These are phyloP conservation scores for Rhimphoctona megacephalus DNA, from an alignment of 2,888 invertebrate genomes.

Conservation along the genomic window DNA sequence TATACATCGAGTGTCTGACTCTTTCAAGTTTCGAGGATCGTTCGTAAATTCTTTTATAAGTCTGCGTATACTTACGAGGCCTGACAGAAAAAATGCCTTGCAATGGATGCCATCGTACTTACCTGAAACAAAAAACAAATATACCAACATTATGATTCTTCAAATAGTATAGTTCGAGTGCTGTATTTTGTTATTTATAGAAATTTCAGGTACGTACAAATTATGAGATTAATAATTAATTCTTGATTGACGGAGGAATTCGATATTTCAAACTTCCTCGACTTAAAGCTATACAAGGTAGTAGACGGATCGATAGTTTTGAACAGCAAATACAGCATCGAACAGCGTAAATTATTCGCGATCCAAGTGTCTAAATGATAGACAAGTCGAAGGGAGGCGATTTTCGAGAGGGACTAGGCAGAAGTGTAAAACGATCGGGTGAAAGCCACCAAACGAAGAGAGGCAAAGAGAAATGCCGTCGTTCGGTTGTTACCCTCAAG, in stretches of 20 bases:
- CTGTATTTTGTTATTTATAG: constrained; percentile 11
- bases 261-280: constrained; percentile 21
- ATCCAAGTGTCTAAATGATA: constrained; percentile 60
- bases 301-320: constrained; percentile 55
- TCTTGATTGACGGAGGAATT: not conserved
- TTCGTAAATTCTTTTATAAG: constrained; percentile 3
- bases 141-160: constrained; percentile 17
- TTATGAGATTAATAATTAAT: constrained; percentile 30
- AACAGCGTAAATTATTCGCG: constrained; percentile 61
- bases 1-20: constrained; percentile 4
- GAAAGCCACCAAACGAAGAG: constrained; percentile 11
- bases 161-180: constrained; percentile 20
- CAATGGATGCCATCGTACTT: constrained; percentile 58
- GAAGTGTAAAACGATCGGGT: constrained; percentile 55
- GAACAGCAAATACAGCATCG: constrained; percentile 20
- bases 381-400: constrained; percentile 45
- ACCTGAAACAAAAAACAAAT: constrained; percentile 68
- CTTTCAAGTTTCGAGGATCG: not conserved
- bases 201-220: not conserved
- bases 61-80: constrained; percentile 48
- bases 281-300: not conserved
- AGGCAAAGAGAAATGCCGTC: constrained; percentile 34
- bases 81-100: not conserved
- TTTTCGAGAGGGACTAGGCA: constrained; percentile 8
- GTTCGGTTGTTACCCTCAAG: constrained; percentile 60